phyloP scores from a whole-genome alignment of 2,888 invertebrate genomes.

The Drosophila prolongata region DNA sequence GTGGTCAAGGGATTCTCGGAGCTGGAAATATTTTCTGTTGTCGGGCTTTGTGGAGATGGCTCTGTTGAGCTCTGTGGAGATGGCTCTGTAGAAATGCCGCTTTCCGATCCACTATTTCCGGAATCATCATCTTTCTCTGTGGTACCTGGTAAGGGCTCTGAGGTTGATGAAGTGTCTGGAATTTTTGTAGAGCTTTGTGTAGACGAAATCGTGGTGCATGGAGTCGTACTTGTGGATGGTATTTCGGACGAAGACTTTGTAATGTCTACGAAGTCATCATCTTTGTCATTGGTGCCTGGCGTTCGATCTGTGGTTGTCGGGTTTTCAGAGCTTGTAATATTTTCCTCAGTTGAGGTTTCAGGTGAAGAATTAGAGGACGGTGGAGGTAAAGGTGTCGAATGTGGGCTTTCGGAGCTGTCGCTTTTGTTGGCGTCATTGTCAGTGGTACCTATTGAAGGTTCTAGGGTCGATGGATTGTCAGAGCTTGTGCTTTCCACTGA shows the following conservation, averaged over 20 bases:
- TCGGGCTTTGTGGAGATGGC: neutral
- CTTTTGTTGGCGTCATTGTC: neutral
- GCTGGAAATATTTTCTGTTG: neutral
- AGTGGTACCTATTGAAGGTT: neutral
- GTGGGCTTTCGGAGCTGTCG: neutral
- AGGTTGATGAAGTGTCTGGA: neutral
- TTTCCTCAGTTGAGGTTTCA: neutral
- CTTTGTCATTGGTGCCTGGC: neutral
- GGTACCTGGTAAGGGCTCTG: neutral
- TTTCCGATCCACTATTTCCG: slow-evolving; percentile 9
- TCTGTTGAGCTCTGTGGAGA: slow-evolving; percentile 5
- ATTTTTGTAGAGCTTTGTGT: neutral
- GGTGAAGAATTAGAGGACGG: neutral
- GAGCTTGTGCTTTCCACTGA: slow-evolving; percentile 6
- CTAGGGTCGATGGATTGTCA: neutral
- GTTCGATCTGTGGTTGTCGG: neutral
- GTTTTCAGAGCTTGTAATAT: neutral
- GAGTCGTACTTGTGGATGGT: neutral
- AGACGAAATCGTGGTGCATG: neutral
- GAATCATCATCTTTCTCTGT: neutral
- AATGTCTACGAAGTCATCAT: neutral
- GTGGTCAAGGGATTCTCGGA: neutral
- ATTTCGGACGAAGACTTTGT: neutral
- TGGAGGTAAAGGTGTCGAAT: neutral
- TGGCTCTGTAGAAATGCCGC: neutral